Evolutionary conservation across 2,113 vertebrate genomes (phyloP).

Genomic region (Physeter macrocephalus): DNA sequence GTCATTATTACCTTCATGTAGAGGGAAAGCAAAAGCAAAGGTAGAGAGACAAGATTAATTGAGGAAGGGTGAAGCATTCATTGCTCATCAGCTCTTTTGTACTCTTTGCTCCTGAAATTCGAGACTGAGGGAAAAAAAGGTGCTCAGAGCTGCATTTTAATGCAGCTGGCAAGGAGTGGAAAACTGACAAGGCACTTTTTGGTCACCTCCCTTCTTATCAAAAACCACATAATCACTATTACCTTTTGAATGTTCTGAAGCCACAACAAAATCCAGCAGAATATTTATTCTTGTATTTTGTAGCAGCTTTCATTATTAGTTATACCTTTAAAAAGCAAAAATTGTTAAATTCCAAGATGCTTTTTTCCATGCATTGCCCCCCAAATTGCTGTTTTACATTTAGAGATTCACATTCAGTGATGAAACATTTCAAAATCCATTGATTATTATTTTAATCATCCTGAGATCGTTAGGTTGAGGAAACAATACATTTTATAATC

Average conservation of each 20-base stretch:
- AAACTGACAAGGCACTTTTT: conserved; percentile 84
- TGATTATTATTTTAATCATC: conserved; percentile 4
- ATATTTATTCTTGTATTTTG: not conserved
- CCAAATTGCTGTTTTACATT: conserved; percentile 52
- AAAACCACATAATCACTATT: conserved; percentile 56
- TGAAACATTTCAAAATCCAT: conserved; percentile 44
- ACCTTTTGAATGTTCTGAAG: conserved; percentile 60
- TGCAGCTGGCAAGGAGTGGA: conserved; percentile 74
- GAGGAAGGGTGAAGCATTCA: conserved; percentile 93
- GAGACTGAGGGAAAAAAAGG: conserved; percentile 64
- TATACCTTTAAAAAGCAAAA: conserved; percentile 51
- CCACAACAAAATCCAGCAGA: conserved; percentile 41
- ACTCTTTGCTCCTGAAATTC: conserved; percentile 83
- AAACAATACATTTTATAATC: conserved; percentile 3
- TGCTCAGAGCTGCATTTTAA: conserved; percentile 82
- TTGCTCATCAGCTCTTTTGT: conserved; percentile 95
- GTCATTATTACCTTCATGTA: conserved; percentile 93
- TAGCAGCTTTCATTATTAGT: conserved; percentile 49
- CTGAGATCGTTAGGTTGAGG: conserved; percentile 41
- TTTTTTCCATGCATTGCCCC: conserved; percentile 48
- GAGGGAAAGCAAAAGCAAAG: conserved; percentile 92
- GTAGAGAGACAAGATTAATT: conserved; percentile 99
- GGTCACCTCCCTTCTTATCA: conserved; percentile 72
- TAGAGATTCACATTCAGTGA: conserved; percentile 21
- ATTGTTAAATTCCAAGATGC: conserved; percentile 22